Evolutionary conservation across 2,888 invertebrate genomes (phyloP).

Genomic region (Altica lythri): DNA sequence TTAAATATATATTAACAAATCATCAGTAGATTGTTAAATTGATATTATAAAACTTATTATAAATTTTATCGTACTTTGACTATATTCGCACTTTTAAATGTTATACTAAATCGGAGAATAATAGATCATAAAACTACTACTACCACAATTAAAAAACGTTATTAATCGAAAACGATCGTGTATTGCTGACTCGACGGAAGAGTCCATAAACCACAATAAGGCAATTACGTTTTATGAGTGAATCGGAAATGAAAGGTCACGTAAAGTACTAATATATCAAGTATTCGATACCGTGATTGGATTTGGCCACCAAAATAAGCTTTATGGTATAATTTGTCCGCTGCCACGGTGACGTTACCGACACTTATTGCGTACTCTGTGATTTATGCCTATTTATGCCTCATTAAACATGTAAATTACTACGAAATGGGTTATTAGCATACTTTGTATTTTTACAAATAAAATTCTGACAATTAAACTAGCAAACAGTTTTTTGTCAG

Average conservation of each 20-base stretch:
- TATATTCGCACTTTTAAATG: no score
- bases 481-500: no score
- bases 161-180: slow-evolving; percentile 19
- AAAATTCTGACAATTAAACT: no score
- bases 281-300: slow-evolving; percentile 34
- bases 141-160: slow-evolving; percentile 16
- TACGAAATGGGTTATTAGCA: no score
- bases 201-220: slow-evolving; percentile 24
- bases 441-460: no score
- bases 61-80: no score
- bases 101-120: no score
- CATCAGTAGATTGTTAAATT: no score
- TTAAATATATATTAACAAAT: no score
- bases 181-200: slow-evolving; percentile 1
- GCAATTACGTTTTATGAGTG: slow-evolving; percentile 35
- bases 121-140: slow-evolving; percentile 9
- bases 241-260: slow-evolving; percentile 35
- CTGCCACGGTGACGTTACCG: slow-evolving; percentile 5
- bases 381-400: slow-evolving; percentile 20
- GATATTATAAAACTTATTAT: no score
- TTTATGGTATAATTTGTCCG: slow-evolving; percentile 24
- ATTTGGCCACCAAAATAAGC: slow-evolving; percentile 29
- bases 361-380: slow-evolving; percentile 20
- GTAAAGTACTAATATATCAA: slow-evolving; percentile 38
- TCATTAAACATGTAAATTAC: slow-evolving; percentile 23